Percentiles rank a stretch among this genome's conserved stretches.
These are phyloP conservation scores for Peromyscus melanophrys DNA, from an alignment of 2,797 vertebrate genomes.

Conservation along the genomic window DNA sequence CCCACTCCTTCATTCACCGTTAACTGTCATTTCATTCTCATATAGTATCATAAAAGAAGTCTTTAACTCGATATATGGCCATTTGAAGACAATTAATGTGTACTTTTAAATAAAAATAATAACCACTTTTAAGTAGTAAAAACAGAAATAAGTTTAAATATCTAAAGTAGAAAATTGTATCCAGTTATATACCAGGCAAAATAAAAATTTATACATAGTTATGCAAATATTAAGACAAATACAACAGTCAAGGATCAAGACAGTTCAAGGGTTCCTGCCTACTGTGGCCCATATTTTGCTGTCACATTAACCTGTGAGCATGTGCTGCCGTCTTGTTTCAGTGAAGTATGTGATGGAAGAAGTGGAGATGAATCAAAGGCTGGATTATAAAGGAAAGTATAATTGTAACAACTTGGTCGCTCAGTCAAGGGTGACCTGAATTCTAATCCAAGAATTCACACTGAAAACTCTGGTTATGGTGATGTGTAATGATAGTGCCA, in stretches of 20 bases:
- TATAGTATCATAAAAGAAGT: not conserved
- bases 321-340: not conserved
- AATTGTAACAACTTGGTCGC: not conserved
- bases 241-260: not conserved
- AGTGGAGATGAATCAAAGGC: not conserved
- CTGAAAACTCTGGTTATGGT: not conserved
- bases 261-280: not conserved
- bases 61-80: not conserved
- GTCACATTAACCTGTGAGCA: not conserved
- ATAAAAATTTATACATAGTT: not conserved
- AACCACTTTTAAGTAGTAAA: not conserved
- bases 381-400: not conserved
- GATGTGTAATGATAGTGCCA: not conserved
- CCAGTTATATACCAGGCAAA: not conserved
- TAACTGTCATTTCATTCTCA: not conserved
- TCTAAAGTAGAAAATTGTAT: not conserved
- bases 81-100: not conserved
- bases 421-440: not conserved
- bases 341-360: not conserved
- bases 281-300: not conserved
- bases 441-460: not conserved
- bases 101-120: not conserved
- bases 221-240: not conserved
- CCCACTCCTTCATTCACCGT: no score
- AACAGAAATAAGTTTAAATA: not conserved